Evolutionary conservation across 2,888 invertebrate genomes (phyloP), one percentile per base, ranked within the genome.

Genomic region (Amiota mariae): DNA sequence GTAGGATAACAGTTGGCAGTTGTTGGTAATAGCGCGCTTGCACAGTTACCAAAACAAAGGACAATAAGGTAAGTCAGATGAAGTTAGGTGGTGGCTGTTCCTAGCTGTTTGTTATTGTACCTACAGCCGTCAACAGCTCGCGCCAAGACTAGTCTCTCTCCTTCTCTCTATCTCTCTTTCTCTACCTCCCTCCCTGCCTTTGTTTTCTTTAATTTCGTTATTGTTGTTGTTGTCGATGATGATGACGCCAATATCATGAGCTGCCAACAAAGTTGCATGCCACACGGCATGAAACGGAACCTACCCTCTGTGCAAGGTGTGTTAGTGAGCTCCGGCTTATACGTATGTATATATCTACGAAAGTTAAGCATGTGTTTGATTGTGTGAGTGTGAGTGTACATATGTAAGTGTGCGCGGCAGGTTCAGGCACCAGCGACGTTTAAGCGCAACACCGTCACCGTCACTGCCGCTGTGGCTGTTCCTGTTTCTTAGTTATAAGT

Each of bases 401-500:
- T 48, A 3, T 15, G 54, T 68, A 24, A 24, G 67, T 36, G 67
- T 68, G 67, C n/a, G 15, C 20, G 59, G 12, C 47, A 13, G 36
- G 48, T 66, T 47, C 66, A 15, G 48, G 66, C 15, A 48, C 48
- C 66, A 48, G 48, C 11, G 18, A 49, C 47, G 66, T 49, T 48
- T 64, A 66, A 9, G n/a, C 24, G 12, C 63, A n/a, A n/a, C 47
- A 46, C 15, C 4, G 51, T 51, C 20, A 12, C 51, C 24, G 49
- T n/a, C 11, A 54, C 15, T 13, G 20, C 51, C 36, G 20, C 54
- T 68, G 49, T 15, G 24, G 67, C 54, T 24, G 20, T 24, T 18
- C 72, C 63, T 51, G 70, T 51, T n/a, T 47, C 13, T 68, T 85
- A 81, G 84, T 87, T 82, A 87, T 85, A 86, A 86, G 82, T 87